Conservation (phyloP, 2,888 invertebrate genomes). For the Troides aeacus region DNA sequence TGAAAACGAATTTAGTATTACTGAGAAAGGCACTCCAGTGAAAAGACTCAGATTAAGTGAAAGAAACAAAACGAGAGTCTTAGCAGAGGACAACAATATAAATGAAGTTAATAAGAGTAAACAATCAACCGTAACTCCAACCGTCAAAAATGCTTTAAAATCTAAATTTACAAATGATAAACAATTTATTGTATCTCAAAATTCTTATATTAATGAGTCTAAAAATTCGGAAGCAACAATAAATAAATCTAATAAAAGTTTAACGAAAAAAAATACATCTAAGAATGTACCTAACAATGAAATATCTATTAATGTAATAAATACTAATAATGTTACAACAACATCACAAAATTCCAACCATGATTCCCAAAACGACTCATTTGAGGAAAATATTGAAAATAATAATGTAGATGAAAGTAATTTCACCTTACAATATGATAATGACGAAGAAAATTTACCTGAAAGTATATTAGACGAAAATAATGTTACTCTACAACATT, state of each 20-base stretch:
- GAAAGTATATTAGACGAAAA: slow-evolving; percentile 26
- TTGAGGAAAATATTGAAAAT: slow-evolving; percentile 26
- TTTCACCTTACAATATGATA: slow-evolving; percentile 18
- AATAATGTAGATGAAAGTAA: slow-evolving; percentile 26
- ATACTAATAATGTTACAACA: not conserved
- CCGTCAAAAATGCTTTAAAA: not conserved
- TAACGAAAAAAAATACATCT: not conserved
- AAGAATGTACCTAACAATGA: not conserved
- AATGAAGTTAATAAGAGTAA: slow-evolving; percentile 25
- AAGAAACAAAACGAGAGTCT: slow-evolving; percentile 46
- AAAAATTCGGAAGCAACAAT: not conserved
- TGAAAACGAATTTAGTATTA: slow-evolving; percentile 49
- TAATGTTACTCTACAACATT: not conserved
- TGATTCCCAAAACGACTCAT: not conserved
- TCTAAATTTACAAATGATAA: slow-evolving; percentile 9
- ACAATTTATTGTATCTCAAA: slow-evolving; percentile 3
- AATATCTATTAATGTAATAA: not conserved
- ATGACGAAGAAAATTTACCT: slow-evolving; percentile 30
- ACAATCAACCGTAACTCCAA: not conserved
- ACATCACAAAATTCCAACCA: not conserved
- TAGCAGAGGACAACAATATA: slow-evolving; percentile 33
- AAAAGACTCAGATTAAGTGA: slow-evolving; percentile 53
- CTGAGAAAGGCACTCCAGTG: slow-evolving; percentile 48
- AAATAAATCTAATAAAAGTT: not conserved
- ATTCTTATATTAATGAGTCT: not conserved